Evolutionary conservation across 2,888 invertebrate genomes (phyloP).

Genomic region (Phlogophora meticulosa): DNA sequence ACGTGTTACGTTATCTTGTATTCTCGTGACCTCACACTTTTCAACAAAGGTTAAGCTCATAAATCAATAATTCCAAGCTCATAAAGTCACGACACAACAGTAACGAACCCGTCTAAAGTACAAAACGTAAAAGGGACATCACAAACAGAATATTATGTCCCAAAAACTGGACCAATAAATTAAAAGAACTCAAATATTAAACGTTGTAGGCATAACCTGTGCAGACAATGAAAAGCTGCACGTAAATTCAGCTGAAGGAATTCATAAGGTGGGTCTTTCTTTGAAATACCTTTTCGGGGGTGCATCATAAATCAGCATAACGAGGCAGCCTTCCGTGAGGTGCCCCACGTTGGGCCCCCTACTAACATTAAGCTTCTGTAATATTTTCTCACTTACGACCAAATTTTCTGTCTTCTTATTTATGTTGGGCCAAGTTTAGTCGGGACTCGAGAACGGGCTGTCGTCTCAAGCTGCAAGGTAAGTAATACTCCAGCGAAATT

Average conservation of each 20-base stretch:
- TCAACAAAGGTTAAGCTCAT: neutral
- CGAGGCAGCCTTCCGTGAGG: constrained; percentile 87
- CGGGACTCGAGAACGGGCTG: constrained; percentile 72
- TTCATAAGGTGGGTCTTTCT: constrained; percentile 82
- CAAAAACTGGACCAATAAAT: constrained; percentile 60
- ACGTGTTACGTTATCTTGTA: too few relatives aligned
- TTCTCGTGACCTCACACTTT: neutral
- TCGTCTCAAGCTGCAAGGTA: constrained; percentile 79
- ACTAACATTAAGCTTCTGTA: constrained; percentile 88
- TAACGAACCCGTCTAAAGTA: constrained; percentile 17
- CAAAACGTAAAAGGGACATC: constrained; percentile 9
- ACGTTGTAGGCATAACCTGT: constrained; percentile 65
- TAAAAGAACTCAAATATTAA: constrained; percentile 65
- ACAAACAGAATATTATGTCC: constrained; percentile 44
- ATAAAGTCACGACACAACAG: neutral
- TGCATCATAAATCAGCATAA: constrained; percentile 89
- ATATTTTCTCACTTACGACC: constrained; percentile 90
- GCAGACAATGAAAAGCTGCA: constrained; percentile 73
- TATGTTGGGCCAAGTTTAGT: constrained; percentile 80
- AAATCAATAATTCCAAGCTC: constrained; percentile 19
- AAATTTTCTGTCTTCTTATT: constrained; percentile 89
- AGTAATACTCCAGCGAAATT: constrained; percentile 70
- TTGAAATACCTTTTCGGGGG: constrained; percentile 82
- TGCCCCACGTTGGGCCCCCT: constrained; percentile 74
- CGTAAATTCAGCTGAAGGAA: constrained; percentile 79